Conservation (phyloP, 2,888 invertebrate genomes). For the Chironomus riparius region DNA sequence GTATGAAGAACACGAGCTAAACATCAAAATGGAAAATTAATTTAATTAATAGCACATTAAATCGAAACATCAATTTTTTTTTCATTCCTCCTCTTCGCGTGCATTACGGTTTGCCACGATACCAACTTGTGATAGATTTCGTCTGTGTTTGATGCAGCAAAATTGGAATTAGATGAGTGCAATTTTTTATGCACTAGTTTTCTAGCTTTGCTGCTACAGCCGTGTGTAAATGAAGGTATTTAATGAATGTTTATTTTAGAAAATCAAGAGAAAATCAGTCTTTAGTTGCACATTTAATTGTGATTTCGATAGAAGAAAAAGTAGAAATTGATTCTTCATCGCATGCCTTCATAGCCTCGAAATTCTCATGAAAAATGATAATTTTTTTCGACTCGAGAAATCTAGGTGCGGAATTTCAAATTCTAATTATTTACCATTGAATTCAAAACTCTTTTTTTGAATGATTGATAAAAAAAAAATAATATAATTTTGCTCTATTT, state of each 20-base stretch:
- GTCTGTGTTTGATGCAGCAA: too few species aligned
- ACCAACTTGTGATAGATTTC: too few species aligned
- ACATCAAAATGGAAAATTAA: slow-evolving; percentile 5
- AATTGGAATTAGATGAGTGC: background rate
- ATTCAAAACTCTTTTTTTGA: too few species aligned
- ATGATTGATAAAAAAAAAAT: background rate
- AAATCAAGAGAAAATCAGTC: background rate
- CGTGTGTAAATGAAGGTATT: background rate
- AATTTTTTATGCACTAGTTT: slow-evolving; percentile 23
- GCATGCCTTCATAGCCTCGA: too few species aligned
- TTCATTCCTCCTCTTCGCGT: background rate
- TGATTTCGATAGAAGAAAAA: background rate
- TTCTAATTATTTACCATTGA: too few species aligned
- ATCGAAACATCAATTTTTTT: slow-evolving; percentile 12
- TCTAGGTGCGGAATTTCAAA: too few species aligned
- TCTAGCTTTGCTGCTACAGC: background rate
- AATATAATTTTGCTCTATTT: background rate
- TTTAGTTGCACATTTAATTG: background rate
- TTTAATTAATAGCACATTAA: slow-evolving; percentile 21
- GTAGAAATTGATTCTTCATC: too few species aligned
- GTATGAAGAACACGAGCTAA: background rate
- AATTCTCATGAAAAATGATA: too few species aligned
- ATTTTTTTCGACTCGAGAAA: too few species aligned
- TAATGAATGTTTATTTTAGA: background rate
- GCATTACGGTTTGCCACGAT: background rate